phyloP scores from a whole-genome alignment of 2,113 vertebrate genomes.

The Eulemur rufifrons region DNA sequence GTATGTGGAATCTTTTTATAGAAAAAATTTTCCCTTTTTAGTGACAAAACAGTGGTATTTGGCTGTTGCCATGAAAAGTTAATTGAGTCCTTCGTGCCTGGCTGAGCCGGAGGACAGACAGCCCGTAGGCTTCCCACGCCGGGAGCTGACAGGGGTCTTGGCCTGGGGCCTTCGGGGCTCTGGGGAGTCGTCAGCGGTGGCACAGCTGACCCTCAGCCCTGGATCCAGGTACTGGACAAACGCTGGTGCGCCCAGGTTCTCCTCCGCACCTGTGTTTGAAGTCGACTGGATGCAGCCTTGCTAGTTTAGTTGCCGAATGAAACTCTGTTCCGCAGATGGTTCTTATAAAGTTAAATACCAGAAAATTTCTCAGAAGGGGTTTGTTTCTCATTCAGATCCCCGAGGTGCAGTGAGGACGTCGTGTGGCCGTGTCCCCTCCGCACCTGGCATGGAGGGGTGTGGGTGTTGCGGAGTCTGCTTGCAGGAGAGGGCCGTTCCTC shows the following conservation, averaged over 20 bases:
- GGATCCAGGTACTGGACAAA: too few species aligned
- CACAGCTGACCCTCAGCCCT: too few species aligned
- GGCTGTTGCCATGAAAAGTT: background rate
- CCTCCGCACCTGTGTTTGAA: background rate
- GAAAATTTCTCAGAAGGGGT: background rate
- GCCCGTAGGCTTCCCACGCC: too few species aligned
- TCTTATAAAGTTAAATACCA: background rate
- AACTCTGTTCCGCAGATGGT: background rate
- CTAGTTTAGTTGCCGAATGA: background rate
- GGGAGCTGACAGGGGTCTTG: background rate
- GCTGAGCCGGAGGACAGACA: background rate
- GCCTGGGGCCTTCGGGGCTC: background rate
- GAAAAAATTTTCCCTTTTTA: constrained; percentile 7
- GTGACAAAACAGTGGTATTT: constrained; percentile 22
- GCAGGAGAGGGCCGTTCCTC: background rate
- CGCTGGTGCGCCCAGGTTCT: background rate
- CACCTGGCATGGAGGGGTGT: too few species aligned
- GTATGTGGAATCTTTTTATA: constrained; percentile 37
- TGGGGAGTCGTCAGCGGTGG: too few species aligned
- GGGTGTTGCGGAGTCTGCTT: rapidly evolving
- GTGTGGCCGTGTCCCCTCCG: rapidly evolving
- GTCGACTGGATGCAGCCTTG: background rate
- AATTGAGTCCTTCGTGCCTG: background rate
- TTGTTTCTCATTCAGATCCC: background rate
- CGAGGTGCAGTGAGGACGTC: rapidly evolving